Conservation (phyloP, 2,888 invertebrate genomes). For the Pediacus dermestoides region DNA sequence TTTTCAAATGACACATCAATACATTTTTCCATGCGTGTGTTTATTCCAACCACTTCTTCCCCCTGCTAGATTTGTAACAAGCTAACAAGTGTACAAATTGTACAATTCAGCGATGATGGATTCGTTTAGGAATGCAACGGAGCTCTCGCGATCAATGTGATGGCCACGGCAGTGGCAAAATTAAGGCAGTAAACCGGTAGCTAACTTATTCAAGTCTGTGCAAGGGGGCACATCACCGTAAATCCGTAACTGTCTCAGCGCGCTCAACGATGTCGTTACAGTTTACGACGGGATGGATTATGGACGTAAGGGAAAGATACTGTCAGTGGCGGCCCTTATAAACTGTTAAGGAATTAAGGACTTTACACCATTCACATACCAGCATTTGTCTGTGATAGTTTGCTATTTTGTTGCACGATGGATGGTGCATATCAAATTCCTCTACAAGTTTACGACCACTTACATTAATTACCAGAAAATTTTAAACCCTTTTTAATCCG, state of each 20-base stretch:
- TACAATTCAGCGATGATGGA: too few relatives aligned
- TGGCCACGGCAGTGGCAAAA: slow-evolving; percentile 1
- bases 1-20: slow-evolving; percentile 1
- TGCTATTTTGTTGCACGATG: slow-evolving; percentile 1
- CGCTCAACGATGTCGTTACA: slow-evolving; percentile 43
- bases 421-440: slow-evolving; percentile 1
- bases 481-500: slow-evolving; percentile 1
- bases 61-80: too few relatives aligned
- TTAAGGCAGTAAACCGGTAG: slow-evolving; percentile 2
- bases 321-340: slow-evolving; percentile 24
- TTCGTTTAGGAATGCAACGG: too few relatives aligned
- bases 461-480: slow-evolving; percentile 1
- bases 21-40: too few relatives aligned
- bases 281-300: slow-evolving; percentile 42
- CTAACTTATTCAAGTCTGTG: slow-evolving; percentile 1
- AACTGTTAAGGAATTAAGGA: slow-evolving; percentile 29
- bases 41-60: too few relatives aligned
- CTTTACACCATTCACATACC: slow-evolving; percentile 23
- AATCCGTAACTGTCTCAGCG: slow-evolving; percentile 43
- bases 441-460: slow-evolving; percentile 1
- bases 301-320: slow-evolving; percentile 29
- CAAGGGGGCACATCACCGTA: slow-evolving; percentile 27
- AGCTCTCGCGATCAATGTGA: slow-evolving; percentile 1
- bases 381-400: background rate
- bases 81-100: too few relatives aligned